Percentiles rank a stretch among this genome's conserved stretches.
Conservation (phyloP, 2,888 invertebrate genomes). For the Macaria notata region DNA sequence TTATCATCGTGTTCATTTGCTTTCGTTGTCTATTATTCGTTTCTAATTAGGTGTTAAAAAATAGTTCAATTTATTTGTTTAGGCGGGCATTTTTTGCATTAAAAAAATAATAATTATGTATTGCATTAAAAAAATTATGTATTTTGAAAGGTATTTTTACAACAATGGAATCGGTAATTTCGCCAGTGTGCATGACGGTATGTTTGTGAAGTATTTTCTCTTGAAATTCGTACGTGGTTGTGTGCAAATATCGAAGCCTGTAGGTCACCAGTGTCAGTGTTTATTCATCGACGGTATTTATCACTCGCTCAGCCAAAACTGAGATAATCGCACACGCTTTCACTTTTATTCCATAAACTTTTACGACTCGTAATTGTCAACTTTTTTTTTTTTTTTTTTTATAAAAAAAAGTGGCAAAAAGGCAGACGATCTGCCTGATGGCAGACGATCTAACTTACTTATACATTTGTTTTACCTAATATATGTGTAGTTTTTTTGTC, state of each 20-base stretch:
- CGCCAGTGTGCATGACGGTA: too few relatives aligned
- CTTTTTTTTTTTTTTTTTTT: background rate
- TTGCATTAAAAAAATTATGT: background rate
- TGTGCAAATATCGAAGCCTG: conserved; percentile 56
- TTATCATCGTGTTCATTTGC: background rate
- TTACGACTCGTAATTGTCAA: conserved; percentile 7
- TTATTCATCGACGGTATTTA: conserved; percentile 51
- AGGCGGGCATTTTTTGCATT: background rate
- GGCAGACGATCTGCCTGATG: too few relatives aligned
- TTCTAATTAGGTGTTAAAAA: too few relatives aligned
- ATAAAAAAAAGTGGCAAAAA: too few relatives aligned
- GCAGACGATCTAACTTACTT: too few relatives aligned
- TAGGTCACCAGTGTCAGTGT: conserved; percentile 51
- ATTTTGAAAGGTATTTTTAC: too few relatives aligned
- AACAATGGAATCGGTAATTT: too few relatives aligned
- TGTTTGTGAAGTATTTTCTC: conserved; percentile 21
- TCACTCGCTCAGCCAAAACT: conserved; percentile 39
- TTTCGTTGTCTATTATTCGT: too few relatives aligned
- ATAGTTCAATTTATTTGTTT: too few relatives aligned
- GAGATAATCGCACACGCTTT: conserved; percentile 37
- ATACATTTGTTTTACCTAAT: too few relatives aligned
- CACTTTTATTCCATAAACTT: conserved; percentile 35
- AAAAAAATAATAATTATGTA: background rate
- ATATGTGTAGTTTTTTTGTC: too few relatives aligned
- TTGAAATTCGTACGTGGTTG: conserved; percentile 51